Evolutionary conservation across 2,797 vertebrate genomes (phyloP).

Genomic region (Gallinago stenura): DNA sequence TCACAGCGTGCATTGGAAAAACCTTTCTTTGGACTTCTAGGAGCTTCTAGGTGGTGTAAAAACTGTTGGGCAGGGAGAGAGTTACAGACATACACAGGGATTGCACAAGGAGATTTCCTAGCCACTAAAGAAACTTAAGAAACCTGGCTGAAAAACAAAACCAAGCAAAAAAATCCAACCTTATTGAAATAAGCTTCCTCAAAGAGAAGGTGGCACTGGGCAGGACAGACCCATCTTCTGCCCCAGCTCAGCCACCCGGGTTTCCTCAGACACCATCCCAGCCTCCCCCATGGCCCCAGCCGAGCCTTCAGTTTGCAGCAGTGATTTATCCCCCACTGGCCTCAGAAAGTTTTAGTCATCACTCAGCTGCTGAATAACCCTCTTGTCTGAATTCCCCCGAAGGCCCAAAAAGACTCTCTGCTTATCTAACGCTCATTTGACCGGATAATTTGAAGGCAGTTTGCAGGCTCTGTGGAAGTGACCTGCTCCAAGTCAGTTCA

Average conservation of each 20-base stretch:
- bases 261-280: neutral
- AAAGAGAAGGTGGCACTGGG: neutral
- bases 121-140: neutral
- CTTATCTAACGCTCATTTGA: conserved; percentile 49
- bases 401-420: conserved; percentile 20
- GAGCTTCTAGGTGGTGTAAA: neutral
- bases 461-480: conserved; percentile 24
- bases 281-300: neutral
- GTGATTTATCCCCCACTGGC: conserved; percentile 28
- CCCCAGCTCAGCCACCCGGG: neutral
- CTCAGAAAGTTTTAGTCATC: conserved; percentile 44
- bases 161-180: neutral
- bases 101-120: neutral
- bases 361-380: conserved; percentile 45
- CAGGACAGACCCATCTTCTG: neutral
- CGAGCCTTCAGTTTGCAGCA: neutral
- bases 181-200: conserved; percentile 13
- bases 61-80: neutral
- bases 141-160: neutral
- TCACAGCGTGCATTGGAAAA: neutral
- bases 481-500: conserved; percentile 3
- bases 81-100: neutral
- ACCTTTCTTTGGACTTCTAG: neutral
- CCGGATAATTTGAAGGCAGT: conserved; percentile 25
- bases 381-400: conserved; percentile 34